These are phyloP conservation scores for Poeciliopsis gracilis DNA, from an alignment of 2,797 vertebrate genomes.

Conservation along the genomic window DNA sequence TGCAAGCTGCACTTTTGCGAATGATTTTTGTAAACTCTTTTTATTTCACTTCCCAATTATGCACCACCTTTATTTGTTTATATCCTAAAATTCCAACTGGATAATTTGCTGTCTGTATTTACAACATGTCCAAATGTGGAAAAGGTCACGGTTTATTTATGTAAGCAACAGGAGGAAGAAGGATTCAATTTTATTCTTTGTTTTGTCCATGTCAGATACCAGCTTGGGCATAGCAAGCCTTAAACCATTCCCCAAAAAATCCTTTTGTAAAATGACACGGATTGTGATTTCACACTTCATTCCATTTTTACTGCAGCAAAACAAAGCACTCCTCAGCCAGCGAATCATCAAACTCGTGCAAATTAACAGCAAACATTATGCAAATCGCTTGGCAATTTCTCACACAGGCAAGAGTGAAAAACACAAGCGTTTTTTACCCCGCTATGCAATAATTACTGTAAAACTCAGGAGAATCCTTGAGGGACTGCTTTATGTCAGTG, in stretches of 20 bases:
- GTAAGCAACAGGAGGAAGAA: background rate
- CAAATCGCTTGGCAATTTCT: conserved; percentile 67
- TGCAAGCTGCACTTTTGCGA: background rate
- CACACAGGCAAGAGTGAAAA: conserved; percentile 43
- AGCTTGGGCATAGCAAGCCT: background rate
- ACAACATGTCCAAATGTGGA: background rate
- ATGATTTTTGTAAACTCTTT: background rate
- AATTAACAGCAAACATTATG: conserved; percentile 62
- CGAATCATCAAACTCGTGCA: conserved; percentile 52
- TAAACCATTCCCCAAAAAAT: conserved; percentile 30
- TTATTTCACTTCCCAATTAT: background rate
- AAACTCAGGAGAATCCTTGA: conserved; percentile 68
- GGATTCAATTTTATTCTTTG: background rate
- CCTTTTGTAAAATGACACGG: conserved; percentile 46
- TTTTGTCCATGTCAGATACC: background rate
- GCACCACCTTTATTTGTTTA: background rate
- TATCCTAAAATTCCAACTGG: background rate
- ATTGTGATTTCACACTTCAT: conserved; percentile 52
- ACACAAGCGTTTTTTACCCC: conserved; percentile 36
- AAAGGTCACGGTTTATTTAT: background rate
- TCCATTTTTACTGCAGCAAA: conserved; percentile 42
- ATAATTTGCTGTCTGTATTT: background rate
- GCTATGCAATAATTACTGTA: conserved; percentile 70
- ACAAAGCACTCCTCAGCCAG: conserved; percentile 53
- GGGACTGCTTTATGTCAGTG: conserved; percentile 71